phyloP scores from a whole-genome alignment of 2,113 vertebrate genomes.

The Hydrolagus affinis region DNA sequence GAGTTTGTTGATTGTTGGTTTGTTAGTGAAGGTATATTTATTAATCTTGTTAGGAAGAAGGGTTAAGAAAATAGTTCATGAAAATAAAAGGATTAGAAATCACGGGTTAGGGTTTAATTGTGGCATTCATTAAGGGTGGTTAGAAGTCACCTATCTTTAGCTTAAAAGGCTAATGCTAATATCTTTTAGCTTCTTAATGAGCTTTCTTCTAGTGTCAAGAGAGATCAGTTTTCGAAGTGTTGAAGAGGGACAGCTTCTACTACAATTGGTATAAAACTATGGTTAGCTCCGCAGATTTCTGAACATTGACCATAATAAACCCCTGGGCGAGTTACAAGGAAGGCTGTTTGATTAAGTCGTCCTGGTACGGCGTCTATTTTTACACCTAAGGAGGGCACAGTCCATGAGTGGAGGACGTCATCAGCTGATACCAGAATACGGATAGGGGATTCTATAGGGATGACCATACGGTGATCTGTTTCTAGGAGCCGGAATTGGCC shows the following conservation, averaged over 20 bases:
- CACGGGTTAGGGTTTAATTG: conserved; percentile 39
- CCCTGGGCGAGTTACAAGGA: conserved; percentile 34
- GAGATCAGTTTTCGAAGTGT: conserved; percentile 38
- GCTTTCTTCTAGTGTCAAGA: conserved; percentile 33
- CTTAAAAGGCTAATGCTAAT: conserved; percentile 45
- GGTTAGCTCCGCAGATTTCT: conserved; percentile 41
- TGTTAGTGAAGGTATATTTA: neutral
- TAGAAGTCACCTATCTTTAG: conserved; percentile 38
- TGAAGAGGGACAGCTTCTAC: conserved; percentile 37
- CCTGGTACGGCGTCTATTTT: conserved; percentile 40
- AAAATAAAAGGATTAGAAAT: conserved; percentile 31
- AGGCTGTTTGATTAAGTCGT: conserved; percentile 40
- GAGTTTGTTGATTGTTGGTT: neutral
- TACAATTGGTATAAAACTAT: conserved; percentile 42
- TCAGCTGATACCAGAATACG: too few species aligned
- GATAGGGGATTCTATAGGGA: conserved; percentile 36
- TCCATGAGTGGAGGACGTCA: conserved; percentile 40
- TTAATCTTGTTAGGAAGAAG: conserved; percentile 14
- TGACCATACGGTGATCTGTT: conserved; percentile 39
- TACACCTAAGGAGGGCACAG: conserved; percentile 34
- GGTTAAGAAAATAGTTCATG: conserved; percentile 33
- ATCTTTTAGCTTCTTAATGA: conserved; percentile 42
- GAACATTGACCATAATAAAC: conserved; percentile 41
- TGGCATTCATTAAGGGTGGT: conserved; percentile 41
- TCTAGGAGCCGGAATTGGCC: conserved; percentile 40